Base-by-base conservation (phyloP, 1,140 invertebrate genomes). In the Drosophila trapezifrons region DNA sequence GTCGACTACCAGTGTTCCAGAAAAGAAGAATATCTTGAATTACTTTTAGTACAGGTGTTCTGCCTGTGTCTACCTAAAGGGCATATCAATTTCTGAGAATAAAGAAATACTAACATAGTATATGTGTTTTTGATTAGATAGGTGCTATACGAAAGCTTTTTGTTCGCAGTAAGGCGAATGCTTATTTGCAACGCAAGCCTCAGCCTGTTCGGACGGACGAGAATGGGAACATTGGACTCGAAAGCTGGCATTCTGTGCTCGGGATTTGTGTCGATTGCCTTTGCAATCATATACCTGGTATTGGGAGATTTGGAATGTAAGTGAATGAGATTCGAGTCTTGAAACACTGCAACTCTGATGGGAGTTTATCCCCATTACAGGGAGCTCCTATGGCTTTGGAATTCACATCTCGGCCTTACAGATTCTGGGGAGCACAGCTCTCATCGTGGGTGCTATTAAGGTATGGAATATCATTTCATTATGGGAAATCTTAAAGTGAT, bases 201-300 rank as follows among this genome's bases (percentile, higher is more conserved):
- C 18, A 2, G 5, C 15, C 20, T 8, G 35, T 17, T 25, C 6
- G n/a, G 9, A 17, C 32, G 27, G 12, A 12, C 10, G n/a, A 43
- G n/a, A 17, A 56, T 56, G 54, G 42, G 22, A 22, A 56, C 42
- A 17, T 42, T 56, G 37, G 54, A 56, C 12, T 42, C 54, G 7
- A 25, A 56, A 42, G 35, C 25, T 13, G 20, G 22, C 22, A 56
- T 56, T 42, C 27, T 56, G 17, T 17, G 54, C 54, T 42, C 54
- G 2, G 54, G 54, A 4, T 25, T 43, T 5, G 1, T 56, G 2
- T 56, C 54, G 20, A 56, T 56, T 12, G 37, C 12, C 20, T 56
- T 56, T 25, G 54, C 54, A 6, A 42, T 56, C n/a, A 5, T 42
- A 27, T 56, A 42, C 20, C 54, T 56, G 12, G n/a, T 56, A 25